These are phyloP conservation scores for Bacillus rossius DNA, from an alignment of 1,140 invertebrate genomes.

Conservation along the genomic window DNA sequence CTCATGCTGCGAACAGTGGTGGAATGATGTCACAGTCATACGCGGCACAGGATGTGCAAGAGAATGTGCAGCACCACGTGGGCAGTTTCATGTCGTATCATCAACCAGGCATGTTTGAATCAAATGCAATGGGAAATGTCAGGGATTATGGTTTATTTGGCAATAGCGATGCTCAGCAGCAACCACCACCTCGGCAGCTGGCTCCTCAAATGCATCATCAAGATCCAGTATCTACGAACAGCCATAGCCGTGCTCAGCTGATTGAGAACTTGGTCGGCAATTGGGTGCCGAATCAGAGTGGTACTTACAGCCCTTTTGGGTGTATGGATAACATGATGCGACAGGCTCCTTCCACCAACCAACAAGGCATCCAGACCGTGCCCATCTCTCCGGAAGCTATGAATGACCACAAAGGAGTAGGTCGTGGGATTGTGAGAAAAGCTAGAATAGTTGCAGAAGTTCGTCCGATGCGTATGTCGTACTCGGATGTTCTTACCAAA, in stretches of 20 bases:
- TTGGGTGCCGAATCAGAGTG: slow-evolving; percentile 71
- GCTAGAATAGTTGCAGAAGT: slow-evolving; percentile 74
- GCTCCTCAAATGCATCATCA: not conserved
- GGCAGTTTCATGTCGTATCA: slow-evolving; percentile 11
- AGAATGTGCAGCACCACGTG: not conserved
- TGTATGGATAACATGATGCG: slow-evolving; percentile 23
- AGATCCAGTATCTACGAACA: slow-evolving; percentile 26
- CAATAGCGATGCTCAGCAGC: slow-evolving; percentile 21
- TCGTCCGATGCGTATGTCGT: slow-evolving; percentile 75
- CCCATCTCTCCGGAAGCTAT: not conserved
- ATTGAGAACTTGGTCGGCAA: slow-evolving; percentile 76
- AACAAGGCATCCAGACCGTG: slow-evolving; percentile 7
- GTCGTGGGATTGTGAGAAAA: slow-evolving; percentile 39
- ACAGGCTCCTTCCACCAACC: slow-evolving; percentile 5
- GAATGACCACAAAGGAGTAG: slow-evolving; percentile 6
- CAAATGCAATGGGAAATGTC: slow-evolving; percentile 24
- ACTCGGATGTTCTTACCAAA: slow-evolving; percentile 75
- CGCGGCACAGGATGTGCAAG: slow-evolving; percentile 2
- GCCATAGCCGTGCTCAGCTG: slow-evolving; percentile 38
- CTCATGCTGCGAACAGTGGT: slow-evolving; percentile 25
- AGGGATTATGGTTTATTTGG: slow-evolving; percentile 36
- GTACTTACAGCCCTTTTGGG: slow-evolving; percentile 76
- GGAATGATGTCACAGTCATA: slow-evolving; percentile 11
- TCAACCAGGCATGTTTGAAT: slow-evolving; percentile 3
- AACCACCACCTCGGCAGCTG: slow-evolving; percentile 1